Percentiles rank a stretch among this genome's conserved stretches.
phyloP scores from a whole-genome alignment of 2,797 vertebrate species.

The Nyctalus aviator region DNA sequence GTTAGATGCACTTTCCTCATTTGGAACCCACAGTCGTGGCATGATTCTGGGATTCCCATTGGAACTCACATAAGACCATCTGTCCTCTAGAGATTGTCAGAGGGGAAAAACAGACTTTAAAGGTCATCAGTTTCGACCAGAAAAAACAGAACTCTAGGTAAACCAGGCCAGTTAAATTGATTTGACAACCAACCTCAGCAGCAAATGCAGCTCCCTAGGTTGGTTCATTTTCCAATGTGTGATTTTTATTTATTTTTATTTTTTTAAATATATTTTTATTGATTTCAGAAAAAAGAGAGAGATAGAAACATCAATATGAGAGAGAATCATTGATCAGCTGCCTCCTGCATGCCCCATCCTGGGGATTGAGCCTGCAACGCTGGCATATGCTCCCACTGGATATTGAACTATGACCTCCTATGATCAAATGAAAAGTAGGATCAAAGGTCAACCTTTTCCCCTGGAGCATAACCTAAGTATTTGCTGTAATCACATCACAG shows the following conservation, averaged over 20 bases:
- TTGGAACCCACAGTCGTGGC: background rate
- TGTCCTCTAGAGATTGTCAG: conserved; percentile 39
- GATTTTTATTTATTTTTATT: conserved; percentile 18
- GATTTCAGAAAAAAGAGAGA: no score
- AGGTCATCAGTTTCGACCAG: conserved; percentile 49
- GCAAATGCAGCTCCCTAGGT: conserved; percentile 32
- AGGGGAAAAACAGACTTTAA: background rate
- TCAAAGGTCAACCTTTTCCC: conserved; percentile 59
- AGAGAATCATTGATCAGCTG: no score
- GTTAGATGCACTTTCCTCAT: background rate
- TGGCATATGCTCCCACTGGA: no score
- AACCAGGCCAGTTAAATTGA: background rate
- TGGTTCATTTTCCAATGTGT: conserved; percentile 61
- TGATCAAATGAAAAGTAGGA: conserved; percentile 47
- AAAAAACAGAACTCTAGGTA: conserved; percentile 42
- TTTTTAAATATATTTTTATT: no score
- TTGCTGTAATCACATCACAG: conserved; percentile 54
- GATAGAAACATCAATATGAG: no score
- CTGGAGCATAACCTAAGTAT: conserved; percentile 44
- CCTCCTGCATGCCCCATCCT: no score
- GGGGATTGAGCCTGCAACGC: no score
- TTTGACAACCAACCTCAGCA: conserved; percentile 26
- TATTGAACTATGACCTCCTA: no score
- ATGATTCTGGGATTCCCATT: background rate
- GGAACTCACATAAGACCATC: conserved; percentile 23